Evolutionary conservation across 2,888 invertebrate species (phyloP).

Genomic region (Andrena marginata): DNA sequence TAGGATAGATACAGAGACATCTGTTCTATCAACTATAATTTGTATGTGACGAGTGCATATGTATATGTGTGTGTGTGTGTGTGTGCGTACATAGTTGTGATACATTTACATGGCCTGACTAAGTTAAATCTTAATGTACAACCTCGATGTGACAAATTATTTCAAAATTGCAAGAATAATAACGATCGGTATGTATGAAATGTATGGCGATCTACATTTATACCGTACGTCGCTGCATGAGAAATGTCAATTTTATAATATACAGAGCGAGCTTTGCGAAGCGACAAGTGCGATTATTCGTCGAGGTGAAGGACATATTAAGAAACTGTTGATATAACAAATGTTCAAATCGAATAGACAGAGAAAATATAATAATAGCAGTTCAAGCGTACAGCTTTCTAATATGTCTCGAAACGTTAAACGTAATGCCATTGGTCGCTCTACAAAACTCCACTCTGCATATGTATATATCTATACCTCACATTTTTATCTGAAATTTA

Average conservation of each 20-base stretch:
- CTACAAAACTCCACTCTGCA: not conserved
- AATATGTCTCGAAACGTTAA: not conserved
- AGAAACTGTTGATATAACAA: not conserved
- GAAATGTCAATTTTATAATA: conserved; percentile 60
- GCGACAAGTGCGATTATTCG: not conserved
- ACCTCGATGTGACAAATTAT: conserved; percentile 25
- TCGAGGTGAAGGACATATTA: not conserved
- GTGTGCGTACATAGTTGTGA: conserved; percentile 58
- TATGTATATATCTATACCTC: conserved; percentile 30
- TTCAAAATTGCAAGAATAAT: conserved; percentile 14
- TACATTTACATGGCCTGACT: conserved; percentile 60
- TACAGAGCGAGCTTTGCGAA: conserved; percentile 18
- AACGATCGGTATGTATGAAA: conserved; percentile 26
- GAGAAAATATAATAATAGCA: not conserved
- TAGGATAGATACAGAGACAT: too few species aligned
- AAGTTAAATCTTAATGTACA: conserved; percentile 44
- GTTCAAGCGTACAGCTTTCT: not conserved
- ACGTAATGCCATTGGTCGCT: not conserved
- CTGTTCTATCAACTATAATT: conserved; percentile 12
- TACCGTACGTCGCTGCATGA: conserved; percentile 42
- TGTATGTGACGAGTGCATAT: conserved; percentile 45
- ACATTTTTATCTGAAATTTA: conserved; percentile 47
- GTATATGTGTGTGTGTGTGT: conserved; percentile 42
- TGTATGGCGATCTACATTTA: conserved; percentile 29
- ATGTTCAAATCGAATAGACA: not conserved